A percentile compares a stretch with the other conserved stretches of the same genome.
Evolutionary conservation across 2,888 invertebrate genomes (phyloP).

Genomic region (Deladenus siricidicola): DNA sequence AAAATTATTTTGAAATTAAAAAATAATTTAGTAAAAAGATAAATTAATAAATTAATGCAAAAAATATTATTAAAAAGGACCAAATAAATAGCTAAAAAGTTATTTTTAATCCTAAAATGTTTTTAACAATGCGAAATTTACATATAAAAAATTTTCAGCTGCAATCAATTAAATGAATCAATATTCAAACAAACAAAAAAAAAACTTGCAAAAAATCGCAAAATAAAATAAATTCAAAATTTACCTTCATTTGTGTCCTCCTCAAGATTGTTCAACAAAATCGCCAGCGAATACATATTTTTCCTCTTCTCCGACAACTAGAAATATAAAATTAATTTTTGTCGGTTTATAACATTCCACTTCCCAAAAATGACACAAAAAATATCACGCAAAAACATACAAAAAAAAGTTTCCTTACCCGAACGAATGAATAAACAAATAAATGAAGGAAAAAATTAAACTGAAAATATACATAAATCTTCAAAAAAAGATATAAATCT

Average conservation of each 20-base stretch:
- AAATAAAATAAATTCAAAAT: slow-evolving; percentile 2
- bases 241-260: slow-evolving; percentile 10
- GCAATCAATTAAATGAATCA: too few relatives aligned
- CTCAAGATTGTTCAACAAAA: slow-evolving; percentile 15
- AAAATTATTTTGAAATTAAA: neutral
- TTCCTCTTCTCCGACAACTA: slow-evolving; percentile 20
- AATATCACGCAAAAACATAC: too few relatives aligned
- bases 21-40: neutral
- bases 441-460: neutral
- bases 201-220: too few relatives aligned
- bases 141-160: too few relatives aligned
- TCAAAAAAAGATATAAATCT: neutral
- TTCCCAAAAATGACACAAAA: neutral
- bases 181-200: neutral
- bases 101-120: too few relatives aligned
- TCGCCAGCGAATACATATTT: slow-evolving; percentile 11
- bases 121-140: too few relatives aligned
- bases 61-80: neutral
- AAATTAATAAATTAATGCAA: neutral
- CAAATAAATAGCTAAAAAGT: too few relatives aligned
- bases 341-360: neutral
- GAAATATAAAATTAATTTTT: neutral
- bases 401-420: too few relatives aligned
- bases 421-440: too few relatives aligned
- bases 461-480: neutral